Percentiles rank a stretch among this genome's conserved stretches.
These are phyloP conservation scores for Sweltsa coloradensis DNA, from an alignment of 1,140 invertebrate genomes.

Conservation along the genomic window DNA sequence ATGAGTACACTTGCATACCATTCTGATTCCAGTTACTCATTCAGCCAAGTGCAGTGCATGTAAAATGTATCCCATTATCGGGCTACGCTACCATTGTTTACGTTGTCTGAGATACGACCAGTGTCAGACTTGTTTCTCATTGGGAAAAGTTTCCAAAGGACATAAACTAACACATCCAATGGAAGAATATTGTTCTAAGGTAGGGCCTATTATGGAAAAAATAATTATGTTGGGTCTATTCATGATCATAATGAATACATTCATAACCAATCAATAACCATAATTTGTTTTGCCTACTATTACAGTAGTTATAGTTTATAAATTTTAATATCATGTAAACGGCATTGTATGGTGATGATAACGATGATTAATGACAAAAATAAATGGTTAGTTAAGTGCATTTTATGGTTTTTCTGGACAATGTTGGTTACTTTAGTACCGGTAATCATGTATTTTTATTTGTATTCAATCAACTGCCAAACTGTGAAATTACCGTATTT, in stretches of 20 bases:
- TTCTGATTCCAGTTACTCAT: slow-evolving; percentile 32
- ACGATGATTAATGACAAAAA: background rate
- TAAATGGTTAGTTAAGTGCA: background rate
- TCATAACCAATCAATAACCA: background rate
- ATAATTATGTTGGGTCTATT: background rate
- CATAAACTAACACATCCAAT: slow-evolving; percentile 67
- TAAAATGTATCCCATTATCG: slow-evolving; percentile 37
- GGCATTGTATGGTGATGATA: background rate
- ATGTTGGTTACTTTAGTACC: no score
- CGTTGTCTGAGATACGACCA: slow-evolving; percentile 64
- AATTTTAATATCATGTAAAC: slow-evolving; percentile 4
- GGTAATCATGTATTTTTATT: no score
- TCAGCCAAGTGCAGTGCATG: slow-evolving; percentile 42
- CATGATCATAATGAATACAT: background rate
- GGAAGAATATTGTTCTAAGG: slow-evolving; percentile 62
- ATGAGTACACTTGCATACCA: background rate
- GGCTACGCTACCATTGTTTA: slow-evolving; percentile 55
- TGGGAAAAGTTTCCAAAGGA: slow-evolving; percentile 49
- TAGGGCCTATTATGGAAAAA: slow-evolving; percentile 17
- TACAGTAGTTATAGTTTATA: background rate
- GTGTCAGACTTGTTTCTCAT: slow-evolving; percentile 70
- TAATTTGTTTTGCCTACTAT: background rate
- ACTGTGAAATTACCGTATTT: no score
- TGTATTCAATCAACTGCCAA: no score
- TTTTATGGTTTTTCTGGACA: no score